Percentiles rank a stretch among this genome's conserved stretches.
These are phyloP conservation scores for Otolemur garnettii DNA, from an alignment of 2,113 vertebrate species.

Conservation along the genomic window DNA sequence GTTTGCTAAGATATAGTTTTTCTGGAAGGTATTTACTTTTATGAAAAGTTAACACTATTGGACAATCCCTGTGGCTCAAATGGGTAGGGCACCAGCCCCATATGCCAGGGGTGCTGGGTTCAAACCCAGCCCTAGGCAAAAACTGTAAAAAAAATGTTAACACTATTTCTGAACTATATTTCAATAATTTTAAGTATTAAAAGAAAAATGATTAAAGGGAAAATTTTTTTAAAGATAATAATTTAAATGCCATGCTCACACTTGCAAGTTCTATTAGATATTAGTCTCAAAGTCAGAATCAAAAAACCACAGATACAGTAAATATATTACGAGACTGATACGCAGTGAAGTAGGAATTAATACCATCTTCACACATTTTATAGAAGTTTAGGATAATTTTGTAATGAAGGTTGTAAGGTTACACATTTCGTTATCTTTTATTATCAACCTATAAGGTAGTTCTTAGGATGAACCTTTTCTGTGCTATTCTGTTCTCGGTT, in stretches of 20 bases:
- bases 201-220: constrained; percentile 44
- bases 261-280: constrained; percentile 13
- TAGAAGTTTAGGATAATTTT: not conserved
- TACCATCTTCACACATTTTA: not conserved
- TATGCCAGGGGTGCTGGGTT: too few relatives aligned
- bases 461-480: constrained; percentile 2
- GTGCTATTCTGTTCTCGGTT: not conserved
- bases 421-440: constrained; percentile 18
- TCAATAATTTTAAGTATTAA: not conserved
- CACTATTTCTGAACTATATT: not conserved
- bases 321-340: not conserved
- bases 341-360: not conserved
- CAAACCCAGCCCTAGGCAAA: too few relatives aligned
- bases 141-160: not conserved
- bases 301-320: not conserved
- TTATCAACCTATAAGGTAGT: not conserved
- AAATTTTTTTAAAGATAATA: not conserved
- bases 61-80: too few relatives aligned
- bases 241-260: not conserved
- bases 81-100: too few relatives aligned
- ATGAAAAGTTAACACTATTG: not conserved
- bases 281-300: not conserved
- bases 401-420: not conserved
- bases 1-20: not conserved
- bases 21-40: constrained; percentile 1